Conservation (phyloP, 1,140 invertebrate species). For the Heliconius hewitsoni region DNA sequence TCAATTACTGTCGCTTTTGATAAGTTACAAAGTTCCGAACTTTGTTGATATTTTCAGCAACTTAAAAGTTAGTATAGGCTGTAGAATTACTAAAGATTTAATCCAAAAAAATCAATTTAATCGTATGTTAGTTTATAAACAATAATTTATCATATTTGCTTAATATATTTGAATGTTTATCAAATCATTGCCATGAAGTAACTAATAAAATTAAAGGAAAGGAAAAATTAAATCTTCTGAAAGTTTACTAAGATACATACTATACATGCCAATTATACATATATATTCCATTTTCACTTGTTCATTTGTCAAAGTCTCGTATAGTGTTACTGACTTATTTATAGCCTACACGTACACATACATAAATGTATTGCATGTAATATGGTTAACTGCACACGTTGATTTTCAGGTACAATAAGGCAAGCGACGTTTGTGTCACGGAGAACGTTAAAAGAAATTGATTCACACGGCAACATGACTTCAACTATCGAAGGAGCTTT, state of each 20-base stretch:
- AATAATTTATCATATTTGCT: not conserved
- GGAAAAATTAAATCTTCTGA: too few relatives aligned
- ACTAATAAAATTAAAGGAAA: not conserved
- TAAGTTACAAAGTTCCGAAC: slow-evolving; percentile 17
- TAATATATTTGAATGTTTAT: not conserved
- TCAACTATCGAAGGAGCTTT: slow-evolving; percentile 88
- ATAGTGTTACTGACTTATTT: too few relatives aligned
- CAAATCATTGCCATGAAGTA: not conserved
- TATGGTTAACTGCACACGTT: too few relatives aligned
- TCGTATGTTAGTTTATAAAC: not conserved
- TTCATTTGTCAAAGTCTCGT: too few relatives aligned
- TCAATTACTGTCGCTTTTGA: not conserved
- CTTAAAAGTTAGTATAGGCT: not conserved
- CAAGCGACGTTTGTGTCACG: too few relatives aligned
- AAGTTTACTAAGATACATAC: too few relatives aligned
- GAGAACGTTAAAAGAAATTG: slow-evolving; percentile 81
- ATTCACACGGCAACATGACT: slow-evolving; percentile 89
- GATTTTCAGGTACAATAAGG: too few relatives aligned
- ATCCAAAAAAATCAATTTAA: not conserved
- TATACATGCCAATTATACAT: too few relatives aligned
- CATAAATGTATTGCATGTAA: slow-evolving; percentile 55
- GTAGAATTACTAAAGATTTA: slow-evolving; percentile 2
- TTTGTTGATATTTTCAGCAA: not conserved
- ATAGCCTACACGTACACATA: not conserved
- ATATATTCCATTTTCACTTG: too few relatives aligned